Conservation (phyloP, 2,113 vertebrate genomes). For the Halichoerus grypus region DNA sequence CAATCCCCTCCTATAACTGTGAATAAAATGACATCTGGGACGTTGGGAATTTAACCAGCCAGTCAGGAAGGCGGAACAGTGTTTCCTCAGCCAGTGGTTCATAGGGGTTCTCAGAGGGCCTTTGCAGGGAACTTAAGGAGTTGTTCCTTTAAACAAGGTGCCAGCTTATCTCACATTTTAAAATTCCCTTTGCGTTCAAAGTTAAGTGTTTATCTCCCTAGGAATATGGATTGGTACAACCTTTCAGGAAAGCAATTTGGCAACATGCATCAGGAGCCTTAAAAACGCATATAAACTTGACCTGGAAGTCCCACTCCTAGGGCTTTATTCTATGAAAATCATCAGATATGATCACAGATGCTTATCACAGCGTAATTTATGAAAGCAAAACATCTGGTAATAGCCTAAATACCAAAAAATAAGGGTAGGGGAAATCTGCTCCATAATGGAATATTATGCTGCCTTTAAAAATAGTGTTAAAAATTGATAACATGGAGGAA, state of each 20-base stretch:
- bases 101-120: conserved; percentile 53
- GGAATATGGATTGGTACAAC: conserved; percentile 56
- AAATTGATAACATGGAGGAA: neutral
- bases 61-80: conserved; percentile 45
- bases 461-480: conserved; percentile 62
- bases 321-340: conserved; percentile 14
- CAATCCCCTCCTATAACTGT: conserved; percentile 55
- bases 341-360: conserved; percentile 19
- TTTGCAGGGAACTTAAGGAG: conserved; percentile 24
- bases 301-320: neutral
- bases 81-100: conserved; percentile 63
- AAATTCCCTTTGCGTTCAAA: conserved; percentile 73
- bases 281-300: neutral
- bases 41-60: conserved; percentile 72
- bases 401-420: neutral
- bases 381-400: neutral
- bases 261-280: neutral
- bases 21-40: conserved; percentile 81
- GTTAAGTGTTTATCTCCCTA: conserved; percentile 72
- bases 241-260: conserved; percentile 75
- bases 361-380: neutral
- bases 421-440: neutral
- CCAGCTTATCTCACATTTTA: conserved; percentile 69
- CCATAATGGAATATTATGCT: conserved; percentile 60
- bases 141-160: conserved; percentile 78